A percentile compares a stretch with the other conserved stretches of the same genome.
These are phyloP conservation scores for Drosophila ananassae DNA, from an alignment of 1,140 invertebrate genomes.

Conservation along the genomic window DNA sequence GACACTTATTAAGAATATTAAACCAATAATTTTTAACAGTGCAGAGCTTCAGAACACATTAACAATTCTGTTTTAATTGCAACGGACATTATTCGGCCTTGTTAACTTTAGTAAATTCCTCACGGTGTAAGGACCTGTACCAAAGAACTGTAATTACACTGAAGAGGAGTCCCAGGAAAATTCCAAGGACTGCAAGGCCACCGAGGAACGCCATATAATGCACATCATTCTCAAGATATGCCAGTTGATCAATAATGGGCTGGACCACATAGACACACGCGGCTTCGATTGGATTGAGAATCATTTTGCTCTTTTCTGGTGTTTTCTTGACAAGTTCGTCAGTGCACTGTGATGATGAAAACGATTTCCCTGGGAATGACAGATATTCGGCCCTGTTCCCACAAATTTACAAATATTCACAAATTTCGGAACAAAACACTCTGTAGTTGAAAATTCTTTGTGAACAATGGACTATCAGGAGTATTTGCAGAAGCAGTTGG, in stretches of 20 bases:
- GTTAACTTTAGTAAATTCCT: not conserved
- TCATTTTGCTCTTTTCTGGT: conserved; percentile 21
- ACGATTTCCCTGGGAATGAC: not conserved
- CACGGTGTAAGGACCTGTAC: conserved; percentile 18
- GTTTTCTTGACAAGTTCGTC: not conserved
- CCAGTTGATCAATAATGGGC: conserved; percentile 47
- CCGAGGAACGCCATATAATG: conserved; percentile 33
- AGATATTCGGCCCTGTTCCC: not conserved
- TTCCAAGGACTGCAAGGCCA: conserved; percentile 28
- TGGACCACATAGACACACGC: conserved; percentile 33
- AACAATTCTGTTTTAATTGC: not conserved
- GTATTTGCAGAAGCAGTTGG: conserved; percentile 48
- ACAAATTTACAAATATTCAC: not conserved
- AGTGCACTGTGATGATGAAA: not conserved
- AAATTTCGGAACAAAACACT: not conserved
- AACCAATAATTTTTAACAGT: not conserved
- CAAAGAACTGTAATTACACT: conserved; percentile 44
- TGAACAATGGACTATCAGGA: conserved; percentile 45
- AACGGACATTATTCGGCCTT: conserved; percentile 7
- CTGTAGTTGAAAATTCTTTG: not conserved
- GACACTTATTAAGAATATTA: no score
- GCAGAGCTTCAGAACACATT: not conserved
- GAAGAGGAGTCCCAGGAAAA: conserved; percentile 30
- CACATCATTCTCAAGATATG: conserved; percentile 41
- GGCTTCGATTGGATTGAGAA: conserved; percentile 59